Base-by-base conservation (phyloP, 1,140 invertebrate species). In the Dreissena polymorpha region DNA sequence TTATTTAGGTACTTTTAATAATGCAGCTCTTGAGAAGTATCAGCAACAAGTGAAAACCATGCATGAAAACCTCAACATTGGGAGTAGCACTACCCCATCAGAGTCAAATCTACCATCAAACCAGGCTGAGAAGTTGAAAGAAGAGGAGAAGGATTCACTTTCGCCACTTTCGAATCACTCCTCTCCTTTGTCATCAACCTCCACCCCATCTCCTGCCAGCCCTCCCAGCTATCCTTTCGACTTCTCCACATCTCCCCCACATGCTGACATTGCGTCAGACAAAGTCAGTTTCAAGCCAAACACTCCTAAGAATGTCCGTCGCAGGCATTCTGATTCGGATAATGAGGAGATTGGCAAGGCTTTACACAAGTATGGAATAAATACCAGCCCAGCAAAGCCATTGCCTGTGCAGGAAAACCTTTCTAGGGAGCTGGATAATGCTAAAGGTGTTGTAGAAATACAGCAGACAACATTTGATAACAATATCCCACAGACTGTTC, bases 211-310 rank as follows among this genome's bases (percentile, higher is more conserved):
- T 16, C 76, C 83, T 21, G 49, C 71, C n/a, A 82, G 65, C 64
- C 27, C 71, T 23, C 63, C 83, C 60, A 64, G 13, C 67, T 85
- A 74, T 72, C 86, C 69, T 85, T 88, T 87, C 63, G 86, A 86
- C 8, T 77, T 85, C 39, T 85, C 88, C 0, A 69, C 85, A 50
- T 86, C 87, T 25, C 89, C 87, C 27, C 87, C 87, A 14, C 88
- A 91, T 75, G 87, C 89, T 27, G 88, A 91, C 65, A 87, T 91
- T 70, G 87, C 90, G 14, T 90, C 92, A 29, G 94, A 94, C 73
- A 90, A 89, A 87, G 86, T 89, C 18, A 90, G 91, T 84, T 82
- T 72, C 57, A 92, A 91, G 73, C 74, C 86, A n/a, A 89, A 89
- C 82, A 89, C 89, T 13, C 91, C 88, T 67, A 92, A 90, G 76